Conservation (phyloP, 37 sponge, comb jelly and placozoan species). For the Beroe forskalii region DNA sequence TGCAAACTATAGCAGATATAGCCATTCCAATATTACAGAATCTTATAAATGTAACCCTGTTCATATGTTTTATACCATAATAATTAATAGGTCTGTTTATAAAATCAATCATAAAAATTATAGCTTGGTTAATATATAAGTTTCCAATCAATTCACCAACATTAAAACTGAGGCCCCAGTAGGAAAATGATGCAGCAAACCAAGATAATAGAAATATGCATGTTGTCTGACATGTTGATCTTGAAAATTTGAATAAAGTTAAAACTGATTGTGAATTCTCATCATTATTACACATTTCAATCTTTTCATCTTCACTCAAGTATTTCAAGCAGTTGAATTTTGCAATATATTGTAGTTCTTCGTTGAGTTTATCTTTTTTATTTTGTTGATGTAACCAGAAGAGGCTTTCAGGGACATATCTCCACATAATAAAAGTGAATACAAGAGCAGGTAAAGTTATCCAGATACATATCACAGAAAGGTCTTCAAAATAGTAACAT, state of each 20-base stretch:
- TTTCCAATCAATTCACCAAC: conserved; percentile 59
- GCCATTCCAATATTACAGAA: conserved; percentile 43
- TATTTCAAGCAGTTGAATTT: conserved; percentile 12
- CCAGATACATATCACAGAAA: neutral
- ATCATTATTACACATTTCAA: neutral
- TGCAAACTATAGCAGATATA: neutral
- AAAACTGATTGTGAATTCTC: neutral
- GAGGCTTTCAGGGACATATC: conserved; percentile 1
- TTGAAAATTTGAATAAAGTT: neutral
- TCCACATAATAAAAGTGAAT: neutral
- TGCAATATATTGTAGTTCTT: neutral
- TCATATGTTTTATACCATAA: conserved; percentile 6
- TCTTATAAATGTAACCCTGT: conserved; percentile 18
- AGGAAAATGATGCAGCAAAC: conserved; percentile 24
- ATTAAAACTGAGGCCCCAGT: conserved; percentile 60
- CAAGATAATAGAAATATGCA: conserved; percentile 35
- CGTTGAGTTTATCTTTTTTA: neutral
- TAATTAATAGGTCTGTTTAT: conserved; percentile 53
- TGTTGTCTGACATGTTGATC: neutral
- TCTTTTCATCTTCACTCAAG: neutral
- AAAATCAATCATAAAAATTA: conserved; percentile 40
- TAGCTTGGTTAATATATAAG: conserved; percentile 24
- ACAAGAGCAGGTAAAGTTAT: neutral
- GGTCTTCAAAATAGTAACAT: neutral
- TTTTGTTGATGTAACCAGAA: conserved; percentile 15